Conservation (phyloP, 2,888 invertebrate genomes). For the Endomychus coccineus region DNA sequence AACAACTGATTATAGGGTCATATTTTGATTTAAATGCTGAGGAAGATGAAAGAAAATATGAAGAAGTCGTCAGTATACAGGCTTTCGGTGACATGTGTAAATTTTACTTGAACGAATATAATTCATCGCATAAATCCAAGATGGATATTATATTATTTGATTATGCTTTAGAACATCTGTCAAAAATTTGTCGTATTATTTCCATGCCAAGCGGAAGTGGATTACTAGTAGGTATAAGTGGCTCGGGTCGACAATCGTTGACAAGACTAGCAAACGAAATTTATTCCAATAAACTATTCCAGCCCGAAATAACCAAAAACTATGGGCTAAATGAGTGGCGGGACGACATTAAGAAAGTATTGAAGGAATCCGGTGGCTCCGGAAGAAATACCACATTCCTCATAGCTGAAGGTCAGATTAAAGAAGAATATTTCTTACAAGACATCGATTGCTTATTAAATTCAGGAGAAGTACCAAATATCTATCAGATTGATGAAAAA, state of each 20-base stretch:
- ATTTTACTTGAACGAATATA: slow-evolving; percentile 69
- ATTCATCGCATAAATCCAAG: slow-evolving; percentile 68
- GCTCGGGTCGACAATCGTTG: slow-evolving; percentile 77
- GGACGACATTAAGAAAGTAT: slow-evolving; percentile 67
- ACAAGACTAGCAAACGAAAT: slow-evolving; percentile 64
- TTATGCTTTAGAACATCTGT: slow-evolving; percentile 77
- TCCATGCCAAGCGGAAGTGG: slow-evolving; percentile 72
- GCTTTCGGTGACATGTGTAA: slow-evolving; percentile 58
- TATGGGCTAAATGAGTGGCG: slow-evolving; percentile 75
- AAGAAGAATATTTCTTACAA: slow-evolving; percentile 71
- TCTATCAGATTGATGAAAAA: slow-evolving; percentile 75
- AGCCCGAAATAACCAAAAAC: slow-evolving; percentile 73
- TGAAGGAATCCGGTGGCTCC: slow-evolving; percentile 66
- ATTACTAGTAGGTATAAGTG: slow-evolving; percentile 80
- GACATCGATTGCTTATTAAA: slow-evolving; percentile 79
- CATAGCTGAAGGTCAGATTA: slow-evolving; percentile 75
- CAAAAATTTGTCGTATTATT: slow-evolving; percentile 70
- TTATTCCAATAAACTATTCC: slow-evolving; percentile 52
- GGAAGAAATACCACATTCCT: slow-evolving; percentile 69
- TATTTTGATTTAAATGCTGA: slow-evolving; percentile 75
- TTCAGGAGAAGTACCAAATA: slow-evolving; percentile 80
- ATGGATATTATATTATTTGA: slow-evolving; percentile 80
- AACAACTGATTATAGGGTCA: slow-evolving; percentile 76
- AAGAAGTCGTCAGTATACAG: slow-evolving; percentile 69
- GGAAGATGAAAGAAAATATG: slow-evolving; percentile 75